phyloP scores from a whole-genome alignment of 1,140 invertebrate species.

The Pantala flavescens region DNA sequence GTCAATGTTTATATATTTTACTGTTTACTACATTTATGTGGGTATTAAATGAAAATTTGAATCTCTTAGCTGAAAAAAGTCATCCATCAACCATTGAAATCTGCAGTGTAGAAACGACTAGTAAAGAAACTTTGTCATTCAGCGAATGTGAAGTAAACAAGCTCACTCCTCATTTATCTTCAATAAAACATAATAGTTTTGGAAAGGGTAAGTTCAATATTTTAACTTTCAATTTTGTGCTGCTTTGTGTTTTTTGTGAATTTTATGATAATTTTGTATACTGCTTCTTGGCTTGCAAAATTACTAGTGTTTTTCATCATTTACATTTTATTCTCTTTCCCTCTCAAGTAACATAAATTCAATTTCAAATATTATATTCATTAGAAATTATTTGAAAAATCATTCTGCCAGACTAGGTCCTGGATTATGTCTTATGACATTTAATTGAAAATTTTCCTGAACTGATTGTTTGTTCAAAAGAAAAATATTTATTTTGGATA shows the following conservation, averaged over 20 bases:
- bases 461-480: no score
- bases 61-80: neutral
- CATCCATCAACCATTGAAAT: neutral
- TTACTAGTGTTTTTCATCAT: no score
- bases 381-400: no score
- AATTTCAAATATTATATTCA: no score
- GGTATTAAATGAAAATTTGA: neutral
- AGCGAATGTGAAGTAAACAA: neutral
- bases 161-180: neutral
- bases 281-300: neutral
- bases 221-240: no score
- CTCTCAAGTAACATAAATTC: no score
- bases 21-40: neutral
- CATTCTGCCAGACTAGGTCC: no score
- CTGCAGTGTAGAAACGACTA: neutral
- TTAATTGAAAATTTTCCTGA: no score
- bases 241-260: no score
- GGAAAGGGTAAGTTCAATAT: neutral
- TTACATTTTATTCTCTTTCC: no score
- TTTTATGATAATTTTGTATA: neutral
- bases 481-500: no score
- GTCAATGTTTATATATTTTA: neutral
- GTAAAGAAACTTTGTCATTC: neutral
- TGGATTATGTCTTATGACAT: no score
- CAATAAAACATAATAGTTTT: neutral